Evolutionary conservation across 2,113 vertebrate genomes (phyloP), one percentile per base, ranked within the genome.

Genomic region (Potamarius usumacintae): DNA sequence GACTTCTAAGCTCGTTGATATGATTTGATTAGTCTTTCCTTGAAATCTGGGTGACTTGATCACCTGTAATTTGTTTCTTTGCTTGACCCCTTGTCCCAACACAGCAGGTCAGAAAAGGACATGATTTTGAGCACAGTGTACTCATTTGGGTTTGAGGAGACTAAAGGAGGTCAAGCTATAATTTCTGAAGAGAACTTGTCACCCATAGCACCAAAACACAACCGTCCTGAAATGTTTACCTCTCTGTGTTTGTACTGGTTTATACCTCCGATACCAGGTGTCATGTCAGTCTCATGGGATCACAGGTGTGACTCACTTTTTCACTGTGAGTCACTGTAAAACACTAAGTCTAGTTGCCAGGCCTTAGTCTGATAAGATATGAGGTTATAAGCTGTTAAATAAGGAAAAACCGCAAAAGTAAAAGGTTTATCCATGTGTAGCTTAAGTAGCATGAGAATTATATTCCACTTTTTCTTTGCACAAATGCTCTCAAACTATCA

Each of bases 231-330:
- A 8, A 82, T 34, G 34, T 34, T 58, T 81, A 20, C 79, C 8
- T 81, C 25, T 18, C 9, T 5, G 27, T 7, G 55, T 82, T 82
- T 22, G 79, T 22, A 20, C 34, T 9, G 15, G 27, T 10, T 22
- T 42, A 62, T 9, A 62, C 27, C 79, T 62, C 57, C 18, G 9
- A 80, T 25, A 79, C 22, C 76, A 80, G 14, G n/a, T 20, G 1
- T 57, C 78, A 80, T 12, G 27, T 63, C 58, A 82, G 80, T 25
- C 80, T 63, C 80, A 63, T 8, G 58, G 63, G 80, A 58, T 82
- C 58, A 63, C 58, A 62, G 58, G 30, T 82, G 80, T 48, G 80
- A 82, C 48, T 63, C 80, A 2, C 27, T 15, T 79, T 78, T 53
- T 78, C 53, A 55, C 50, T 27, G 42, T 42, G 42, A 4, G 42